Evolutionary conservation across 2,113 vertebrate genomes (phyloP), one percentile per base, ranked within the genome.

Genomic region (Entomyzon cyanotis): DNA sequence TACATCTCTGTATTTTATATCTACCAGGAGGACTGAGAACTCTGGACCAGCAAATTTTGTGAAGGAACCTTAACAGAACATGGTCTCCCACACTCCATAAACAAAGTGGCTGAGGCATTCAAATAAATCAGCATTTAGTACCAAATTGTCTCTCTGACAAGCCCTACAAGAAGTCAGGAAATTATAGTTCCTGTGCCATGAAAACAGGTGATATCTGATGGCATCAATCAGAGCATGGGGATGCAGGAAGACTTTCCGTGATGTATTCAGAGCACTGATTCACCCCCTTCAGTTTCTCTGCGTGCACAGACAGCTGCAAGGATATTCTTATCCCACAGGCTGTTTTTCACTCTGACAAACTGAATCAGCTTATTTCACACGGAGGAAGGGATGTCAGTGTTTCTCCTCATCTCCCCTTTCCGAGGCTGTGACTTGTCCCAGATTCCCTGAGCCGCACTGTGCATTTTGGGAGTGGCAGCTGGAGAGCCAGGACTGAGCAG

Each of bases 301-400:
- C 46, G 86, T 84, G 84, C 84, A 94, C 71, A 95, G 92, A 87
- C 96, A 97, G 96, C 95, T 97, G 95, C 70, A 77, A 91, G 87
- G 78, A 90, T 87, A 95, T 94, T 93, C 90, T 95, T 93, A 95
- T 79, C 79, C 91, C 94, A 95, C 90, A 86, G 90, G 93, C 85
- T 93, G 90, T 79, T 96, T 95, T 95, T 95, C 91, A 95, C 90
- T 67, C 95, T 92, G 95, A 87, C 79, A 87, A 74, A 95, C 93
- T 97, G 96, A 97, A 97, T 97, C 90, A 96, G 96, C 97, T 96
- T 82, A 96, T 97, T 97, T 92, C 74, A 89, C 47, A 64, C 68
- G 82, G 60, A 65, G 97, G 93, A 96, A 93, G 94, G 93, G 91
- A 92, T 84, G 96, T 96, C 82, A 97, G 75, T 73, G 65, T 86